A percentile compares a stretch with the other conserved stretches of the same genome.
Conservation (phyloP, 2,888 invertebrate species). For the Ommatoiulus sabulosus region DNA sequence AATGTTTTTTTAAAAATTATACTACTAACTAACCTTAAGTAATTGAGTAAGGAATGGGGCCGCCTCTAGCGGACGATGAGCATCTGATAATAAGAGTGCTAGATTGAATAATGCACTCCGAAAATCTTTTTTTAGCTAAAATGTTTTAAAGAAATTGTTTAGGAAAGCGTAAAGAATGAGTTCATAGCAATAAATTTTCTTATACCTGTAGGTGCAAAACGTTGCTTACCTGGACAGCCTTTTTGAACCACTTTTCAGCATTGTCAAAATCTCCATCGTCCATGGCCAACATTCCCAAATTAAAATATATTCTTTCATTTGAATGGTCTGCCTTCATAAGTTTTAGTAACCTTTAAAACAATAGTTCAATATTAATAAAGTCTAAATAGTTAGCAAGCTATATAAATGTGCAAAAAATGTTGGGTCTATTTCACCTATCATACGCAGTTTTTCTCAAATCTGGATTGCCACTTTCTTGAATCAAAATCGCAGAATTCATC, state of each 20-base stretch:
- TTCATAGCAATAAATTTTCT: neutral
- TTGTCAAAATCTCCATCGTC: constrained; percentile 89
- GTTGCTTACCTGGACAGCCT: constrained; percentile 74
- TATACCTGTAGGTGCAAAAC: neutral
- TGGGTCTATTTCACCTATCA: constrained; percentile 47
- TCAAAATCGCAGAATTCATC: constrained; percentile 92
- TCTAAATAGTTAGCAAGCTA: no score
- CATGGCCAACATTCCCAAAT: constrained; percentile 97
- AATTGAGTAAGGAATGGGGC: constrained; percentile 92
- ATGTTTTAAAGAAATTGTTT: constrained; percentile 50
- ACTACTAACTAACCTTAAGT: constrained; percentile 73
- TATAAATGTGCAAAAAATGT: no score
- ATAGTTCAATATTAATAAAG: no score
- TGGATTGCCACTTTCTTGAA: constrained; percentile 88
- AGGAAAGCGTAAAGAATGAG: neutral
- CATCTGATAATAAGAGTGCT: constrained; percentile 88
- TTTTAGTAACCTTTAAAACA: constrained; percentile 75
- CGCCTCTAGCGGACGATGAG: constrained; percentile 88
- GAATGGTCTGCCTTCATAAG: constrained; percentile 80
- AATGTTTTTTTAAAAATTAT: constrained; percentile 3
- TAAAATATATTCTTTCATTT: constrained; percentile 94
- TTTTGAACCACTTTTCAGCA: constrained; percentile 91
- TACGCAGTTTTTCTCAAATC: constrained; percentile 78
- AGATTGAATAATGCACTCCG: constrained; percentile 94
- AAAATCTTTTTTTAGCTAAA: constrained; percentile 81